Base-by-base conservation (phyloP, 37 sponge, comb jelly and placozoan genomes). In the Diacarnus erythraeanus region DNA sequence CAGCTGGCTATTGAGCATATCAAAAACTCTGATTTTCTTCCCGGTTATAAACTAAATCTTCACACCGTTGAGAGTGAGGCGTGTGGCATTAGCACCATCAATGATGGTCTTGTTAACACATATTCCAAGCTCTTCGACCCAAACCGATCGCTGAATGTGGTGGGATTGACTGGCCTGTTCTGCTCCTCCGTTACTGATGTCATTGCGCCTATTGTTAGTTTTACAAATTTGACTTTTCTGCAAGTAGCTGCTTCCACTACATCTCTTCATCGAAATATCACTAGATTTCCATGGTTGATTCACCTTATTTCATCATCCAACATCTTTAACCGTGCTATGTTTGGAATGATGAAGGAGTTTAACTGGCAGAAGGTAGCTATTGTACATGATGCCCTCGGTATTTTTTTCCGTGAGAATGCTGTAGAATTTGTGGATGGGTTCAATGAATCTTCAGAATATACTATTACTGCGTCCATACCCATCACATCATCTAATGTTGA, bases 1-100 rank as follows among this genome's bases (percentile, higher is more conserved):
- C 74, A 59, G 25, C 37, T 86, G 33, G 87, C 87, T 21, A 8
- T 68, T 34, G 43, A 86, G 25, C 81, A 86, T 18, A 75, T 86
- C 38, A 86, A 86, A 69, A 75, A 73, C 23, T 30, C 17, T 2
- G 39, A 63, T 22, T n/a, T 86, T 5, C 61, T 81, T 9, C 23
- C 25, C 0, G 87, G 81, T 9, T 80, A 80, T 75, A 33, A 41
- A 36, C 66, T 86, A 22, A 81, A 80, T 42, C 59, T 86, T 4
- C 23, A 72, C 41, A 38, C 36, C 41, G 60, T 61, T n/a, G 61
- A 57, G 23, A 59, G 60, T 30, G 81, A 81, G 31, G 41, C 73
- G 2, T 81, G 81, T 72, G 81, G 73, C 9, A 6, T 22, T 6
- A 54, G 74, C 18, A 56, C 2, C 20, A 27, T 18, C 36, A 25